Evolutionary conservation across 1,140 invertebrate species (phyloP), one percentile per base, ranked within the genome.

Genomic region (Magallana gigas): DNA sequence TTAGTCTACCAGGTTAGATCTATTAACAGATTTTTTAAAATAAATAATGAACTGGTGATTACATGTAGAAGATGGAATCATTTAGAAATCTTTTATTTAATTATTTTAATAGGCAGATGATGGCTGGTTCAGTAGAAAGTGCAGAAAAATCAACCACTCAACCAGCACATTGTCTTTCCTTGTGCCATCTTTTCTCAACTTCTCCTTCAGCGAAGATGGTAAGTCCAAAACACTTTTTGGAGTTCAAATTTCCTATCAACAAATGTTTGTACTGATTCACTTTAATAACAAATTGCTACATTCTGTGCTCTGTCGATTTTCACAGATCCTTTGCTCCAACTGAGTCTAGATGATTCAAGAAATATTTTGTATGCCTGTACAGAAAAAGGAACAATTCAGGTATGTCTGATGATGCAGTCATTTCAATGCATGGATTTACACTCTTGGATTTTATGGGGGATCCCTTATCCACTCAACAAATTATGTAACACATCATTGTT

Each of bases 71-170:
- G 2, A 64, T 64, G 18, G 62, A 64, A 29, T 3, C 2, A 8
- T 86, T 36, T 23, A 64, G 1, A 81, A 23, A n/a, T n/a, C 57
- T n/a, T 9, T 11, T 84, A 18, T 59, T 59, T 60, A 84, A 29
- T 29, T 76, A 9, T 48, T 11, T 83, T 14, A 48, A 58, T 58
- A 96, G 95, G 95, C 95, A 36, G 94, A 96, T 96, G 97, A 96
- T 90, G 95, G 96, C 83, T 99, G 98, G 98, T 99, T 99, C 94
- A 97, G 98, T 23, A 97, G 98, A 95, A 97, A 98, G 89, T 99
- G 98, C 94, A 97, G 97, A 93, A 99, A 99, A 95, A 96, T 99
- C 2, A 99, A 99, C 95, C 97, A 98, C 93, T 99, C 98, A 0
- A 97, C 97, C 82, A 97, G 97, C 87, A 95, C 97, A 4, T 95